Conservation (phyloP, 2,888 invertebrate species). For the Lithophane socia region DNA sequence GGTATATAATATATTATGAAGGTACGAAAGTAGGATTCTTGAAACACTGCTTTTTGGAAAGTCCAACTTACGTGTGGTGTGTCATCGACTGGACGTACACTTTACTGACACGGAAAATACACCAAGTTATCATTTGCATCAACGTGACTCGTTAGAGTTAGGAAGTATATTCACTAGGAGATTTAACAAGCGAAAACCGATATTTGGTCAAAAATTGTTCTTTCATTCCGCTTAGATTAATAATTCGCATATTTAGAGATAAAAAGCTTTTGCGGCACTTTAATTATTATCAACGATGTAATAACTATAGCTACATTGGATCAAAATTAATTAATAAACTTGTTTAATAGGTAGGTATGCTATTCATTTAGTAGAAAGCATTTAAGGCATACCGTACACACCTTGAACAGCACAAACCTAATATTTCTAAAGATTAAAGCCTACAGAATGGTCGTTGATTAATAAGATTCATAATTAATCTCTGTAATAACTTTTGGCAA, state of each 20-base stretch:
- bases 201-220: background rate
- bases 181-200: no score
- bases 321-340: constrained; percentile 21
- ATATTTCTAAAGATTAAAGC: constrained; percentile 4
- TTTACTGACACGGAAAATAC: background rate
- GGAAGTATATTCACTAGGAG: background rate
- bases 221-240: background rate
- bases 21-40: constrained; percentile 43
- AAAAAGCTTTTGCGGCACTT: constrained; percentile 12
- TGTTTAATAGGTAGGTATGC: constrained; percentile 1
- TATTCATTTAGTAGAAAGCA: constrained; percentile 14
- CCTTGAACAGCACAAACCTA: background rate
- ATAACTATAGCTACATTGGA: background rate
- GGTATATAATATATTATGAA: no score
- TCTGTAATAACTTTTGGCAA: background rate
- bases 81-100: constrained; percentile 42
- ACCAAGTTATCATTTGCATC: background rate
- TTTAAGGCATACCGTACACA: constrained; percentile 4
- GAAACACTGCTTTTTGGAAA: constrained; percentile 48
- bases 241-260: background rate
- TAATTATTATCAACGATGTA: constrained; percentile 1
- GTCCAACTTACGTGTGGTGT: constrained; percentile 42
- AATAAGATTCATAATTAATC: background rate
- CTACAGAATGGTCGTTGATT: background rate
- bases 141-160: background rate